Base-by-base conservation (phyloP, 1,140 invertebrate genomes). In the Batillaria attramentaria region DNA sequence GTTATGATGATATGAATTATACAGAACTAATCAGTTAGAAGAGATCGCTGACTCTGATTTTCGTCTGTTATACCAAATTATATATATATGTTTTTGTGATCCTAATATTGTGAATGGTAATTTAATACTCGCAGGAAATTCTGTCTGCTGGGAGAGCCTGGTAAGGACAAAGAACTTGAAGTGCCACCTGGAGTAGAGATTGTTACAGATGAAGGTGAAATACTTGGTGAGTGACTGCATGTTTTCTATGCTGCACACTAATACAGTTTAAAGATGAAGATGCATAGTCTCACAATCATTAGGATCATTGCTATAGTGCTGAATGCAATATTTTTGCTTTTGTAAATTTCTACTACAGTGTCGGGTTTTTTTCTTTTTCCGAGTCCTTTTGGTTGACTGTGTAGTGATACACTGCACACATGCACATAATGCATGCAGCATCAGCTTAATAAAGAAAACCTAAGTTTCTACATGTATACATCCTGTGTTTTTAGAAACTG, bases 141-240 rank as follows among this genome's bases (percentile, higher is more conserved):
- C 66, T 50, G 75, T 37, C 43, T 98, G 28, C 92, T 96, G 3
- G 97, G 96, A 5, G 87, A 90, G 74, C 91, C 93, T 46, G 97
- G 96, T 31, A 83, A 92, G 79, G 94, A 96, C 91, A 79, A 94
- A 2, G 92, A 91, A 78, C 92, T 98, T 60, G 91, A 94, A 81
- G 95, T 97, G 35, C 97, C 97, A 4, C 83, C 94, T 10, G 97
- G 97, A 8, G 93, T 98, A 4, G 92, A 93, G 54, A 92, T 97
- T n/a, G 93, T 81, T 57, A 72, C 46, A 68, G 79, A 83, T 37
- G 57, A 82, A 66, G 84, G 82, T 33, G 76, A 35, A 57, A 69
- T 76, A 28, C 60, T 87, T 41, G 86, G 85, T 85, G 79, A 39
- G 74, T 57, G 24, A 42, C 35, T 35, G 20, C 54, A 62, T 60